Base-by-base conservation (phyloP, 2,888 invertebrate genomes). In the Bursaphelenchus okinawaensis region DNA sequence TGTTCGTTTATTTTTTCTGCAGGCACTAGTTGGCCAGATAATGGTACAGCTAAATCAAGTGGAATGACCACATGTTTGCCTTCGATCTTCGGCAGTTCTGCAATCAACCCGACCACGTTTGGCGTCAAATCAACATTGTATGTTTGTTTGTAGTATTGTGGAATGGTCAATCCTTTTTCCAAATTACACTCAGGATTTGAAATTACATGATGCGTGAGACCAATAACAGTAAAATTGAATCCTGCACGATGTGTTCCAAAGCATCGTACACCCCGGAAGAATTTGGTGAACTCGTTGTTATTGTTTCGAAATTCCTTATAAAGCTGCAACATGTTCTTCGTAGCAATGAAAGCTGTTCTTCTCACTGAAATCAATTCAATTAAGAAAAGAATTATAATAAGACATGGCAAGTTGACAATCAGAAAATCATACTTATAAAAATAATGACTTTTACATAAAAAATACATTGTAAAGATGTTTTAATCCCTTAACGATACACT, bases 21-120 rank as follows among this genome's bases (percentile, higher is more conserved):
- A 16, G 70, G 70, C 24, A 70, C 67, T n/a, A 65, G 65, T 52
- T 70, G 70, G 31, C 65, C 71, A 22, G 59, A 60, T 60, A 72
- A 52, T 20, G 29, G 28, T 4, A 3, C 1, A 20, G 27, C 20
- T 3, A 56, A 20, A 16, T 56, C 57, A 20, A 56, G n/a, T 19
- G 57, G 57, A 24, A 26, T 26, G 57, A 56, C 19, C 9, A 56
- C 12, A 7, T 29, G 31, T 29, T 12, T 29, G 31, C 8, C 8
- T 12, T 7, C 31, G 31, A n/a, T 40, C n/a, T 1, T 40, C n/a
- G 40, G 40, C 2, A 28, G n/a, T 22, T 59, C 28, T 0, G 31
- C 27, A n/a, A 20, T 55, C 65, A 54, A 65, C 55, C 7, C 66
- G 54, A 27, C 57, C 63, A 12, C 40, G n/a, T n/a, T n/a, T n/a